phyloP scores from a whole-genome alignment of 2,888 invertebrate species.

The Scrobipalpa costella region DNA sequence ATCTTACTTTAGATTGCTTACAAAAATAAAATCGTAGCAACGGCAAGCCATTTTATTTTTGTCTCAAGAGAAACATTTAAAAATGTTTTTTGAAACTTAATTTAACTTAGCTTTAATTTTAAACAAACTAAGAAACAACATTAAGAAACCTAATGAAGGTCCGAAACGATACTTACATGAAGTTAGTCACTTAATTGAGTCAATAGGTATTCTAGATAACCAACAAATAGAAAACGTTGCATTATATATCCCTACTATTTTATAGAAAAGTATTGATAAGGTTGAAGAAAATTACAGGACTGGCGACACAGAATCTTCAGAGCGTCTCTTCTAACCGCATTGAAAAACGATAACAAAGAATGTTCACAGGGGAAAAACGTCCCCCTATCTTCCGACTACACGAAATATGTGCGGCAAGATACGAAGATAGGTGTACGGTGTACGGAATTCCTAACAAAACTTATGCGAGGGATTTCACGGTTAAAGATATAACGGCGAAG shows the following conservation, averaged over 20 bases:
- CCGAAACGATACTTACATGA: not conserved
- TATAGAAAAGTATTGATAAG: not conserved
- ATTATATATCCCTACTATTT: too few relatives aligned
- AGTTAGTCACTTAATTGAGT: not conserved
- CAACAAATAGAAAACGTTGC: too few relatives aligned
- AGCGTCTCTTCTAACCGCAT: slow-evolving; percentile 31
- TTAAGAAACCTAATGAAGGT: not conserved
- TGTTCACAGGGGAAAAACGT: slow-evolving; percentile 56
- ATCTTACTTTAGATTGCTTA: not conserved
- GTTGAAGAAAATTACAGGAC: not conserved
- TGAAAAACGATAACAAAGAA: slow-evolving; percentile 46
- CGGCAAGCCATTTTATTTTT: too few relatives aligned
- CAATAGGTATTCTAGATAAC: not conserved
- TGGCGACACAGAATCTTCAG: slow-evolving; percentile 21
- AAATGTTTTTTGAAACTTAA: too few relatives aligned
- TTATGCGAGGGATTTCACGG: slow-evolving; percentile 61
- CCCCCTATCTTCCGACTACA: slow-evolving; percentile 55
- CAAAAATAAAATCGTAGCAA: too few relatives aligned
- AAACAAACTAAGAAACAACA: slow-evolving; percentile 1
- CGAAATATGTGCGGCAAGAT: slow-evolving; percentile 68
- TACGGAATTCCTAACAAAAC: slow-evolving; percentile 70
- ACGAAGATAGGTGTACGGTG: slow-evolving; percentile 67
- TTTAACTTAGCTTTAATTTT: not conserved
- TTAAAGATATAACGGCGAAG: slow-evolving; percentile 65
- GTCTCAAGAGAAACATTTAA: too few relatives aligned